Evolutionary conservation across 2,888 invertebrate genomes (phyloP), one percentile per base, ranked within the genome.

Genomic region (Apeira syringaria): DNA sequence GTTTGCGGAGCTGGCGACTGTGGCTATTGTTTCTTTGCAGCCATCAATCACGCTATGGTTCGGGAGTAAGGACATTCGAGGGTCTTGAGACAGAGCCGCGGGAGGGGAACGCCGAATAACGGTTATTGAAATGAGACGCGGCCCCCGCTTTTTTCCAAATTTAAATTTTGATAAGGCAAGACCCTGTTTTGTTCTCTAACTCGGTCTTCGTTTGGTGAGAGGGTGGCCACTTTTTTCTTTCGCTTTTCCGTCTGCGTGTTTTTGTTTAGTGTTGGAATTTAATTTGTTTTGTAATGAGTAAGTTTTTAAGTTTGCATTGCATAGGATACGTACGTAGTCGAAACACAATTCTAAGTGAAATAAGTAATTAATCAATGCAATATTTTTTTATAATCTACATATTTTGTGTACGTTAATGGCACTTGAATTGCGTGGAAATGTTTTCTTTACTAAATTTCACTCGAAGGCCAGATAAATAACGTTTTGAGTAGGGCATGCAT

Each of bases 131-230:
- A 89, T 88, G 88, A 88, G 86, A 76, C 75, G 73, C 71, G 75
- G 79, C 76, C 79, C 80, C 77, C 79, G 85, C 83, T 86, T 86
- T 88, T 88, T 88, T 80, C 80, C 79, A 80, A 88, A 89, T 89
- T 88, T 89, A 89, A 89, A 88, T 89, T 88, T 88, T 89, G 88
- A 88, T 89, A 89, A 88, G 88, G 88, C 87, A 74, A 83, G 76
- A 73, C 77, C 79, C 80, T 80, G 87, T 88, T 88, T 85, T 81
- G 72, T 79, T 79, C 75, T 73, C 78, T 82, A 85, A 83, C 77
- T 82, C 75, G 64, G 74, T 68, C 76, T 72, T 64, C 71, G 76
- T 78, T 78, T 71, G 76, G 75, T 68, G 74, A 70, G 74, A 72
- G 78, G 75, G 76, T 74, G 81, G 70, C 64, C 66, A 68, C 68